Evolutionary conservation across 2,888 invertebrate species (phyloP).

Genomic region (Diarsia dahlii): DNA sequence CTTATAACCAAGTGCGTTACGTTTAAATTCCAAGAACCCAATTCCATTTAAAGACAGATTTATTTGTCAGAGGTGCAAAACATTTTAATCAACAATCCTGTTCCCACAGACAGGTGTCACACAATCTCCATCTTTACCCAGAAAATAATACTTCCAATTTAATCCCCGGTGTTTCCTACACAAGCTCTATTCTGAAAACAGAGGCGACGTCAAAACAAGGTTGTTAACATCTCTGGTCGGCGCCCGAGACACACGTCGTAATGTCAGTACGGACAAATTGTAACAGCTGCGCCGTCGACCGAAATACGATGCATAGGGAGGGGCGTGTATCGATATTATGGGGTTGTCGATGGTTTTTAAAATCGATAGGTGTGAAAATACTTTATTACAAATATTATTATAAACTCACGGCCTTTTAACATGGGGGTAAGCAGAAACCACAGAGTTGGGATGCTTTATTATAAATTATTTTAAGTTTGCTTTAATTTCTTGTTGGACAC

Average conservation of each 20-base stretch:
- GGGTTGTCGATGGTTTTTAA: slow-evolving; percentile 10
- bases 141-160: slow-evolving; percentile 47
- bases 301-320: slow-evolving; percentile 81
- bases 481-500: background rate
- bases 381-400: background rate
- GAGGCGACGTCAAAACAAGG: slow-evolving; percentile 87
- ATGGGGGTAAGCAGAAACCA: too few species aligned
- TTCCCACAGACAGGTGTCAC: slow-evolving; percentile 5
- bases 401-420: too few species aligned
- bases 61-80: slow-evolving; percentile 18
- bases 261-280: slow-evolving; percentile 82
- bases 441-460: background rate
- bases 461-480: background rate
- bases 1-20: background rate
- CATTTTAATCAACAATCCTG: slow-evolving; percentile 19
- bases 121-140: slow-evolving; percentile 11
- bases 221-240: slow-evolving; percentile 85
- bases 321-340: slow-evolving; percentile 18
- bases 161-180: slow-evolving; percentile 48
- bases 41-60: background rate
- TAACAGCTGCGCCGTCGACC: slow-evolving; percentile 86
- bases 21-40: background rate
- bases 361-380: background rate
- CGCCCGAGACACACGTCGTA: slow-evolving; percentile 75
- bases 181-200: slow-evolving; percentile 79